Conservation (phyloP, 1,140 invertebrate species). For the Zaprionus ornatus region DNA sequence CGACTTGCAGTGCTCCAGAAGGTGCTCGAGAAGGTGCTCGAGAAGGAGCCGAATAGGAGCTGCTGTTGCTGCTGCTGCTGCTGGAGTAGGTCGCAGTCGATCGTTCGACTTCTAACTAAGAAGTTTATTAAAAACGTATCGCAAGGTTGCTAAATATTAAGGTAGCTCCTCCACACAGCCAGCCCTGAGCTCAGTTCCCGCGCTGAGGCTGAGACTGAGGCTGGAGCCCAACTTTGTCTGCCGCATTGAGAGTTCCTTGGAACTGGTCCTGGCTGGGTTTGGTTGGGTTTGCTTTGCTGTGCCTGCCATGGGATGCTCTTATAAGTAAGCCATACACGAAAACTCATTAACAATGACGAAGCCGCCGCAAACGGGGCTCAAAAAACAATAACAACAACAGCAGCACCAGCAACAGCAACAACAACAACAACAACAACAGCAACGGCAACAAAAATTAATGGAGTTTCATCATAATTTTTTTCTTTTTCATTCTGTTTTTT, state of each 20-base stretch:
- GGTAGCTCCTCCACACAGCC: slow-evolving; percentile 9
- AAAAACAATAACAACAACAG: slow-evolving; percentile 46
- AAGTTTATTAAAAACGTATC: slow-evolving; percentile 74
- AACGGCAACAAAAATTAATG: slow-evolving; percentile 73
- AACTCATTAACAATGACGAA: slow-evolving; percentile 82
- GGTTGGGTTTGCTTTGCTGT: neutral
- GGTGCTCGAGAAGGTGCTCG: neutral
- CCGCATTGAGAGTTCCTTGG: slow-evolving; percentile 65
- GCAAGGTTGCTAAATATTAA: slow-evolving; percentile 30
- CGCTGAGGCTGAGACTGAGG: no score
- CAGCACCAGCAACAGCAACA: slow-evolving; percentile 7
- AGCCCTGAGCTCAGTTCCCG: neutral
- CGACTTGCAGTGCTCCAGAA: neutral
- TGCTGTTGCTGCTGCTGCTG: neutral
- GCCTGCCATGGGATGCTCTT: slow-evolving; percentile 17
- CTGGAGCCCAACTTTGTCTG: slow-evolving; percentile 59
- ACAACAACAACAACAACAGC: slow-evolving; percentile 24
- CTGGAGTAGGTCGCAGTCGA: slow-evolving; percentile 11
- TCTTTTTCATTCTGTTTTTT: slow-evolving; percentile 39
- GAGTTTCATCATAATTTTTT: slow-evolving; percentile 81
- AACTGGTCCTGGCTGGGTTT: slow-evolving; percentile 50
- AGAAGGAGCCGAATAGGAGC: neutral
- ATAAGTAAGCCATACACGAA: slow-evolving; percentile 82
- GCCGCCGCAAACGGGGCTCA: slow-evolving; percentile 40
- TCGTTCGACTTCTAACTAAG: slow-evolving; percentile 45